Evolutionary conservation across 1,140 invertebrate species (phyloP).

Genomic region (Zaprionus inermis): DNA sequence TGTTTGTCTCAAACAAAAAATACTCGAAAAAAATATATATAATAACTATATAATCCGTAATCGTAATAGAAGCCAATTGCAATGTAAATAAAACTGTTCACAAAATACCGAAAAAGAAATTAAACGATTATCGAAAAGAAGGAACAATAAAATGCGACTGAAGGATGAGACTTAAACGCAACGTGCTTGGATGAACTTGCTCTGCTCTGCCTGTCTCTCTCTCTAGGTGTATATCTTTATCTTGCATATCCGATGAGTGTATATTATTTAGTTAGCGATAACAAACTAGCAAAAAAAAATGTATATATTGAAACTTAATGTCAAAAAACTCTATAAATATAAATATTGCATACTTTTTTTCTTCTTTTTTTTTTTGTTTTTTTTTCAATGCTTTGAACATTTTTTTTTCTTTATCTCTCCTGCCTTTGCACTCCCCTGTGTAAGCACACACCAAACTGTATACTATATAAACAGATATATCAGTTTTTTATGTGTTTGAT

Average conservation of each 20-base stretch:
- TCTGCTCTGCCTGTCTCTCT: not conserved
- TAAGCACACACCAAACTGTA: constrained; percentile 9
- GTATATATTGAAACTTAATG: constrained; percentile 23
- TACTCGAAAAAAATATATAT: constrained; percentile 55
- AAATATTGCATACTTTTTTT: constrained; percentile 30
- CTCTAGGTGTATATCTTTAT: constrained; percentile 15
- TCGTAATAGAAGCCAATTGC: constrained; percentile 47
- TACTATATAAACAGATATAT: not conserved
- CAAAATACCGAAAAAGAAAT: constrained; percentile 57
- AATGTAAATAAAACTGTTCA: constrained; percentile 69
- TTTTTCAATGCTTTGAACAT: constrained; percentile 19
- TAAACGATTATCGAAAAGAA: constrained; percentile 16
- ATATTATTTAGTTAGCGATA: constrained; percentile 26
- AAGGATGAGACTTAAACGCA: not conserved
- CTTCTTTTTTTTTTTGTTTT: constrained; percentile 5
- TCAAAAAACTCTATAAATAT: constrained; percentile 30
- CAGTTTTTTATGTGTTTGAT: too few relatives aligned
- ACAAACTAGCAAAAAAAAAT: constrained; percentile 23
- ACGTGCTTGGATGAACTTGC: not conserved
- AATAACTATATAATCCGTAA: constrained; percentile 16
- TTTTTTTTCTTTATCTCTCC: constrained; percentile 8
- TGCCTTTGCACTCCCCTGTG: constrained; percentile 11
- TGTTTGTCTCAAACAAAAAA: constrained; percentile 45
- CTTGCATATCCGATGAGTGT: not conserved
- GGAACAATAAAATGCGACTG: not conserved